These are phyloP conservation scores for Epirrhoe alternata DNA, from an alignment of 2,888 invertebrate genomes.

Conservation along the genomic window DNA sequence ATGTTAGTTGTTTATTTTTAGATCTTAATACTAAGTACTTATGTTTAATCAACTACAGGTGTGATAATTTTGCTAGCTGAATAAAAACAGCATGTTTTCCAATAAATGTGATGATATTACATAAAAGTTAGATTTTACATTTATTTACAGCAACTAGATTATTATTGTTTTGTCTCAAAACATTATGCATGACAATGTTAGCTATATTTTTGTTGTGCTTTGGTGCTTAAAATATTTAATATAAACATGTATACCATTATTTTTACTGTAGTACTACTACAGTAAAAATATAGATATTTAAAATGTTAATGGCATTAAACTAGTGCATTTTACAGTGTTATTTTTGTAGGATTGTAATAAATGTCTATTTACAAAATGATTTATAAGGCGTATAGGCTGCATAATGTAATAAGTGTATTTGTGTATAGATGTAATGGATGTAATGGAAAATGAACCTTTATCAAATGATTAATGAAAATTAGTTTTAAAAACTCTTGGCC, in stretches of 20 bases:
- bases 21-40: neutral
- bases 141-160: neutral
- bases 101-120: neutral
- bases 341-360: conserved; percentile 8
- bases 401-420: neutral
- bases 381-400: conserved; percentile 1
- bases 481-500: neutral
- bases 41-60: neutral
- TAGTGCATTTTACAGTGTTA: neutral
- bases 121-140: neutral
- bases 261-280: no score
- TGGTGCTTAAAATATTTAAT: conserved; percentile 24
- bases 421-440: neutral
- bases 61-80: neutral
- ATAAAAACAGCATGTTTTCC: neutral
- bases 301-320: neutral
- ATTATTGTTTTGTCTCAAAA: neutral
- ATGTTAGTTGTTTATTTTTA: neutral
- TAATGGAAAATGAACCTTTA: neutral
- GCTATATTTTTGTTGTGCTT: conserved; percentile 8
- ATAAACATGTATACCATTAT: neutral
- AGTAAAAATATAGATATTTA: neutral
- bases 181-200: conserved; percentile 8
- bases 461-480: neutral
- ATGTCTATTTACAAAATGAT: conserved; percentile 17